Base-by-base conservation (phyloP, 2,888 invertebrate genomes). In the Pachydiplax longipennis region DNA sequence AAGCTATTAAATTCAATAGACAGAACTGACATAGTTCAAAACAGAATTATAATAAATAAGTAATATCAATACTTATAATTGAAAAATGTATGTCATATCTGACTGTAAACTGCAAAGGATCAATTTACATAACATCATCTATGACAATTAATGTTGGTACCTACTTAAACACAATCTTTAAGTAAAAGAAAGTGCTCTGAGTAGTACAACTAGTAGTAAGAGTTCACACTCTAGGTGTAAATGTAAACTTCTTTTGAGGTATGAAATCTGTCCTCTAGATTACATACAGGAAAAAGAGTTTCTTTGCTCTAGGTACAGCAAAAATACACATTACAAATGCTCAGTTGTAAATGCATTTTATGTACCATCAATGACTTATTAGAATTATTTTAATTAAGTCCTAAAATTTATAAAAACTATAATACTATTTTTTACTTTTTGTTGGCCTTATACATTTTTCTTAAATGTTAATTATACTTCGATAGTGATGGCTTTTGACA, bases 101-200 rank as follows among this genome's bases (percentile, higher is more conserved):
- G 87, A 2, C 37, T 22, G n/a, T 22, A 87, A 87, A 87, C 61
- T 61, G 13, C 40, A 87, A 61, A 65, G 37, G 61, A 61, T 65
- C 73, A 61, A 37, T 37, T 65, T 31, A 87, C 37, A 22, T n/a
- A 10, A 61, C 10, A 13, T 37, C 61, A 87, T 37, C 37, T 15
- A 65, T 61, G 87, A 87, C 58, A 87, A 22, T 87, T 87, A 22
- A 87, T 87, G 8, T 87, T 15, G 58, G 87, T 87, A 87, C 87
- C 25, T 87, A 61, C 87, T 87, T 87, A 87, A 87, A 87, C 87
- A 87, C 37, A 2, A 40, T 87, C 61, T 61, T 13, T 37, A 61
- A 3, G 4, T 31, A n/a, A 22, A 65, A 87, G 87, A 40, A 37
- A 18, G n/a, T 87, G 87, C 87, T 87, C 87, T 87, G 87, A 31